Percentiles rank a stretch among this genome's conserved stretches.
phyloP scores from a whole-genome alignment of 2,888 invertebrate genomes.

The Pyrrhia umbra region DNA sequence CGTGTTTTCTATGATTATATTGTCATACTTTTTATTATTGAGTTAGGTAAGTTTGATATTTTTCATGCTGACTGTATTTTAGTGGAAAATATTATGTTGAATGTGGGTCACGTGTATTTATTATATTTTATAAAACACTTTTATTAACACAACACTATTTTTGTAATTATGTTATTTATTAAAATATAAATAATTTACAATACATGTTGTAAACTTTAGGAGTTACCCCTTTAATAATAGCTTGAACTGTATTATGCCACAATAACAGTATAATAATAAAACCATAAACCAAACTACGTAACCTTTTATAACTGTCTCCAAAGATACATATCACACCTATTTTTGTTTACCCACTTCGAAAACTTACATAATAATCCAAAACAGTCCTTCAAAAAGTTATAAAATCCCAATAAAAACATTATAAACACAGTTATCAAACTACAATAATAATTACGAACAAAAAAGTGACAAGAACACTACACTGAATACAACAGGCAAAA shows the following conservation, averaged over 20 bases:
- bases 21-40: slow-evolving; percentile 71
- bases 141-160: too few relatives aligned
- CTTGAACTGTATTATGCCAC: slow-evolving; percentile 5
- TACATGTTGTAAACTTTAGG: background rate
- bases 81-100: slow-evolving; percentile 24
- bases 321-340: slow-evolving; percentile 50
- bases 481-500: slow-evolving; percentile 69
- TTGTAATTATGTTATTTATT: too few relatives aligned
- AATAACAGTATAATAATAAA: slow-evolving; percentile 37
- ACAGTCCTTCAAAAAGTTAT: slow-evolving; percentile 67
- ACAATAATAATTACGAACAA: slow-evolving; percentile 84
- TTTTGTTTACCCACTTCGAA: slow-evolving; percentile 52
- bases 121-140: background rate
- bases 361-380: slow-evolving; percentile 53
- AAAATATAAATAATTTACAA: background rate
- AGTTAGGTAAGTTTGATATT: slow-evolving; percentile 39
- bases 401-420: slow-evolving; percentile 75
- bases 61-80: slow-evolving; percentile 43
- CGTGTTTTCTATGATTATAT: slow-evolving; percentile 83
- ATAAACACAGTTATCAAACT: slow-evolving; percentile 79
- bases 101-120: slow-evolving; percentile 12
- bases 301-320: slow-evolving; percentile 40
- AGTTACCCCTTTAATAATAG: background rate
- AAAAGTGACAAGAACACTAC: slow-evolving; percentile 77
- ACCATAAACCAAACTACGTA: slow-evolving; percentile 32